These are phyloP conservation scores for Netelia fuscicornis DNA, from an alignment of 2,888 invertebrate genomes.

Conservation along the genomic window DNA sequence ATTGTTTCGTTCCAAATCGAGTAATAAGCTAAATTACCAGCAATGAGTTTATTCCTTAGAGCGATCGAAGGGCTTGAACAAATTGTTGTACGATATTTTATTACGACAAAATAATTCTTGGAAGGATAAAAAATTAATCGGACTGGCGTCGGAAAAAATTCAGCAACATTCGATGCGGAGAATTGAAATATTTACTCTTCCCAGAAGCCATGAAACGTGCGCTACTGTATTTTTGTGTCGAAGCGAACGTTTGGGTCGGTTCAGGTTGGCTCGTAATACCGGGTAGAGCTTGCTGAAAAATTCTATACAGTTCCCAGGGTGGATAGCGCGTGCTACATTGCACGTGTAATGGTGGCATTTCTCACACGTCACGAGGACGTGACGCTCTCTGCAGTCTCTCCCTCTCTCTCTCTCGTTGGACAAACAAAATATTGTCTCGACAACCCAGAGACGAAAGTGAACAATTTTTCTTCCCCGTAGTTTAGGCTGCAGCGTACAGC, in stretches of 20 bases:
- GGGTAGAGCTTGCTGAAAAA: slow-evolving; percentile 44
- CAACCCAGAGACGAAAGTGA: slow-evolving; percentile 30
- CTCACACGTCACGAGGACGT: slow-evolving; percentile 60
- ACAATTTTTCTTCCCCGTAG: slow-evolving; percentile 39
- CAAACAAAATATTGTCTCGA: slow-evolving; percentile 51
- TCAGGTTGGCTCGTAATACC: not conserved
- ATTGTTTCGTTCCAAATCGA: no score
- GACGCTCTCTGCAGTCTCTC: slow-evolving; percentile 13
- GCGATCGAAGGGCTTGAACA: no score
- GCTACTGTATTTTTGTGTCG: not conserved
- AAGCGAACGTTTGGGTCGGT: slow-evolving; percentile 1
- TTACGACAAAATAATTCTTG: not conserved
- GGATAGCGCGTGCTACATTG: slow-evolving; percentile 61
- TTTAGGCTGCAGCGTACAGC: slow-evolving; percentile 9
- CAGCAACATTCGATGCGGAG: not conserved
- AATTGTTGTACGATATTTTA: not conserved
- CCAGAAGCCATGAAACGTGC: not conserved
- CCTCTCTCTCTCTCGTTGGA: slow-evolving; percentile 19
- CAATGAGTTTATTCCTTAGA: no score
- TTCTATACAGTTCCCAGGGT: slow-evolving; percentile 32
- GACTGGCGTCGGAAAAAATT: not conserved
- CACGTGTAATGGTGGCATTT: slow-evolving; percentile 62
- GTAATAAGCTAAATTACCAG: no score
- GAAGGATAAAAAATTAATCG: not conserved
- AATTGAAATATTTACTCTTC: slow-evolving; percentile 18